These are phyloP conservation scores for Larimichthys polyactis DNA, from an alignment of 2,113 vertebrate species.

Conservation along the genomic window DNA sequence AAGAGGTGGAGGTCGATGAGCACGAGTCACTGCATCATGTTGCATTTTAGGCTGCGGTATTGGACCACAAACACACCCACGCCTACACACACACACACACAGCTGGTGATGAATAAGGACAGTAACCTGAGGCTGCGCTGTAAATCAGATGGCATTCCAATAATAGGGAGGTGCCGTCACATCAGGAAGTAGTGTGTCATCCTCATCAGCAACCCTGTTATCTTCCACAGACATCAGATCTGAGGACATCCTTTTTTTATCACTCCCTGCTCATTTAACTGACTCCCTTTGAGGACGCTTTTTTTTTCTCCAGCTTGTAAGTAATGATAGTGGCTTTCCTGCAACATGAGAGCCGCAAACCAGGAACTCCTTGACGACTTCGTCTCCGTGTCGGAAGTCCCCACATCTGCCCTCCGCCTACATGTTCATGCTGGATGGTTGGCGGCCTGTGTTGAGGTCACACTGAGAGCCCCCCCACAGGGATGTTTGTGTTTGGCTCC, in stretches of 20 bases:
- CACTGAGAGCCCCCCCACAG: slow-evolving; percentile 49
- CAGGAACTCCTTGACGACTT: slow-evolving; percentile 4
- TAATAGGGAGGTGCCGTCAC: slow-evolving; percentile 46
- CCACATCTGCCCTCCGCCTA: slow-evolving; percentile 3
- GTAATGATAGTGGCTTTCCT: slow-evolving; percentile 64
- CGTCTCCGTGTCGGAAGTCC: slow-evolving; percentile 2
- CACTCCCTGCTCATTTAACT: slow-evolving; percentile 51
- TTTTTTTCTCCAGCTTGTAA: slow-evolving; percentile 32
- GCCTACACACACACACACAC: slow-evolving; percentile 1
- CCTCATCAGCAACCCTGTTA: slow-evolving; percentile 56
- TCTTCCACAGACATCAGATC: slow-evolving; percentile 57
- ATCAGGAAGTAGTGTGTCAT: slow-evolving; percentile 42
- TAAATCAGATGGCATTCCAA: slow-evolving; percentile 65
- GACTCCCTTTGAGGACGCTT: slow-evolving; percentile 33
- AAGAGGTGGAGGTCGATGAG: slow-evolving; percentile 52
- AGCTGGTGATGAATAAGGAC: slow-evolving; percentile 62
- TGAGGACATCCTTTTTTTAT: slow-evolving; percentile 35
- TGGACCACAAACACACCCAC: slow-evolving; percentile 37
- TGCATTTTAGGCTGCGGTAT: slow-evolving; percentile 33
- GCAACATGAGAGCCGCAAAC: slow-evolving; percentile 9
- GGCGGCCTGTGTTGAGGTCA: slow-evolving; percentile 52
- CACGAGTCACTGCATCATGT: slow-evolving; percentile 35
- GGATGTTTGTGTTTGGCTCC: slow-evolving; percentile 69
- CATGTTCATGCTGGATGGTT: slow-evolving; percentile 50
- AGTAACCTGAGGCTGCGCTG: slow-evolving; percentile 45